Conservation (phyloP, 2,797 vertebrate genomes). For the Epinephelus malabaricus region DNA sequence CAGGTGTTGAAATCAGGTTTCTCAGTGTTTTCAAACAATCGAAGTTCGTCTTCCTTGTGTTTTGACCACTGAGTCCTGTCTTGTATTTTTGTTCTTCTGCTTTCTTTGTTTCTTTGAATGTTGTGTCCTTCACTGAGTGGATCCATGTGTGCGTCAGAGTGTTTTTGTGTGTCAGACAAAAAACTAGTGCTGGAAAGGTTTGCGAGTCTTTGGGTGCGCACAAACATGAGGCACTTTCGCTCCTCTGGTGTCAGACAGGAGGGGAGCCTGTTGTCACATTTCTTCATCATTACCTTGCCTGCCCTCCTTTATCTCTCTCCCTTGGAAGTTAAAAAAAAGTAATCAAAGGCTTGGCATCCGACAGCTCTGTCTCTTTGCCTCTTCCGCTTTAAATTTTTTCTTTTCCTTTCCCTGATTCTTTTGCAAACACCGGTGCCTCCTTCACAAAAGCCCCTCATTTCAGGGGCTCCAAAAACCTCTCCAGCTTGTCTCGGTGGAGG, state of each 20-base stretch:
- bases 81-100: conserved; percentile 1
- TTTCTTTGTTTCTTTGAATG: conserved; percentile 47
- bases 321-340: conserved; percentile 73
- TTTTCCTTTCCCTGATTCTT: conserved; percentile 49
- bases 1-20: conserved; percentile 27
- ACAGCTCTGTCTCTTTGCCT: conserved; percentile 53
- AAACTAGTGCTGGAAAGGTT: conserved; percentile 9
- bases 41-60: conserved; percentile 13
- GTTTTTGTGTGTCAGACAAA: conserved; percentile 5
- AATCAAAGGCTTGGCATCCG: conserved; percentile 69
- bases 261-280: conserved; percentile 66
- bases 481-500: conserved; percentile 47
- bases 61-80: conserved; percentile 39
- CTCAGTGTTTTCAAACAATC: not conserved
- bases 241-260: conserved; percentile 60
- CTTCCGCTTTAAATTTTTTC: conserved; percentile 28
- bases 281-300: conserved; percentile 72
- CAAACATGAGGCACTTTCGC: conserved; percentile 47
- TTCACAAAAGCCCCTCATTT: conserved; percentile 54
- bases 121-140: conserved; percentile 29
- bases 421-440: conserved; percentile 55
- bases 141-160: not conserved
- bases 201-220: conserved; percentile 28
- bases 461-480: conserved; percentile 52
- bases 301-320: conserved; percentile 65